A percentile compares a stretch with the other conserved stretches of the same genome.
Evolutionary conservation across 2,797 vertebrate species (phyloP).

Genomic region (Columba guinea): DNA sequence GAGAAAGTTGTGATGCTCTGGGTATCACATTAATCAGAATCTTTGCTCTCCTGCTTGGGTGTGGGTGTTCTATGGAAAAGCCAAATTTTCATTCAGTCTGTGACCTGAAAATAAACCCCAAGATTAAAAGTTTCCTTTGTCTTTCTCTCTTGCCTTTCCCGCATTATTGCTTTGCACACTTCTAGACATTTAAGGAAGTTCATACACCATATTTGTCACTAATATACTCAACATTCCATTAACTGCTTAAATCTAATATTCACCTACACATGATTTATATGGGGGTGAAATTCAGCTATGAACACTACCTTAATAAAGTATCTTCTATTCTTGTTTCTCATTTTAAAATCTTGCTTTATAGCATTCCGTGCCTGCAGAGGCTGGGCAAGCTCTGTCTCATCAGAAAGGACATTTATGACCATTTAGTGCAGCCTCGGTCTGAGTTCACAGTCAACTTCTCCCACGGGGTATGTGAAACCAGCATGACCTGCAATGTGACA

Average conservation of each 20-base stretch:
- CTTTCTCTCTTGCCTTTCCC: slow-evolving; percentile 20
- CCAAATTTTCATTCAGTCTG: slow-evolving; percentile 38
- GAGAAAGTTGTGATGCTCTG: slow-evolving; percentile 22
- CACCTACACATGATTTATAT: slow-evolving; percentile 26
- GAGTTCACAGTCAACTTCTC: not conserved
- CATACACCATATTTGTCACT: slow-evolving; percentile 30
- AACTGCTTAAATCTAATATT: slow-evolving; percentile 45
- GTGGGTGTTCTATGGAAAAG: slow-evolving; percentile 13
- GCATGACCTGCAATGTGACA: not conserved
- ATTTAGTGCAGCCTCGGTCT: not conserved
- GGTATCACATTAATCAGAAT: slow-evolving; percentile 5
- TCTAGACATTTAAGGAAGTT: slow-evolving; percentile 53
- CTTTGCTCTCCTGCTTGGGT: slow-evolving; percentile 10
- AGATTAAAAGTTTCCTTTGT: slow-evolving; percentile 38
- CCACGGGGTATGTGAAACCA: not conserved
- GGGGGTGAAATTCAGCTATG: slow-evolving; percentile 62
- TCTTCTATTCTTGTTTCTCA: slow-evolving; percentile 31
- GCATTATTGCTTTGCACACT: not conserved
- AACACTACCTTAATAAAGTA: slow-evolving; percentile 61
- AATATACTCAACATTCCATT: slow-evolving; percentile 59
- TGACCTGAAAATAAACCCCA: slow-evolving; percentile 28
- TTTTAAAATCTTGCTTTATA: slow-evolving; percentile 30
- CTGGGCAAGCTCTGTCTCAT: not conserved
- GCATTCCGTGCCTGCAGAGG: not conserved
- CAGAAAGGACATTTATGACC: not conserved